phyloP scores from a whole-genome alignment of 2,888 invertebrate genomes.

The Toxonevra muliebris region DNA sequence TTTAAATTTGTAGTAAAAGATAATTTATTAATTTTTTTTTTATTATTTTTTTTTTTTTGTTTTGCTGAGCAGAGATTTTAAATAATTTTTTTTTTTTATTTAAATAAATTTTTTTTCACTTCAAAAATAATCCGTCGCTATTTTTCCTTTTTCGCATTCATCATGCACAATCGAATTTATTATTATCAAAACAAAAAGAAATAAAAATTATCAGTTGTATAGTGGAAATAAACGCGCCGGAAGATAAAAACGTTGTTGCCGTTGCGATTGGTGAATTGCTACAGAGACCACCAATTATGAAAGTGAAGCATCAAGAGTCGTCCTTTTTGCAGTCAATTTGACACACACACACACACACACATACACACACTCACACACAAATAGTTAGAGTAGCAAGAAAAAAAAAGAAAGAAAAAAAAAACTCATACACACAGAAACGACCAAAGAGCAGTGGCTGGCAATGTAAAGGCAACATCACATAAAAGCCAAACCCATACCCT shows the following conservation, averaged over 20 bases:
- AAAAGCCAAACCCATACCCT: constrained; percentile 58
- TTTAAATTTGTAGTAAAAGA: not conserved
- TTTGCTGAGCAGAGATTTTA: not conserved
- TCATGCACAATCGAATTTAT: not conserved
- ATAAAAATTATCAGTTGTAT: too few species aligned
- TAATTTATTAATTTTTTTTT: not conserved
- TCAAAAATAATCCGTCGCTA: constrained; percentile 22
- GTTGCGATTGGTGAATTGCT: constrained; percentile 56
- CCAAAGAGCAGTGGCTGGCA: constrained; percentile 6
- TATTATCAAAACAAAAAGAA: too few species aligned
- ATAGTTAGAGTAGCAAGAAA: constrained; percentile 14
- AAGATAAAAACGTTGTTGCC: constrained; percentile 51
- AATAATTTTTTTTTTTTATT: not conserved
- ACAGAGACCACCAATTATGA: constrained; percentile 61
- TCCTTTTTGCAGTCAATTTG: constrained; percentile 60
- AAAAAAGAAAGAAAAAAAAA: constrained; percentile 27
- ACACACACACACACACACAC: constrained; percentile 40
- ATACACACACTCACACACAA: constrained; percentile 13
- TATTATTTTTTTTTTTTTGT: not conserved
- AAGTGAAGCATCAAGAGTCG: constrained; percentile 59
- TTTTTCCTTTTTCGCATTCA: too few species aligned
- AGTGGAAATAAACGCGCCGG: constrained; percentile 30
- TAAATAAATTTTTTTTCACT: constrained; percentile 1
- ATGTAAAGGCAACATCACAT: constrained; percentile 33
- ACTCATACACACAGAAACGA: not conserved